Percentiles rank a stretch among this genome's conserved stretches.
These are phyloP conservation scores for Megalops atlanticus DNA, from an alignment of 2,113 vertebrate species.

Conservation along the genomic window DNA sequence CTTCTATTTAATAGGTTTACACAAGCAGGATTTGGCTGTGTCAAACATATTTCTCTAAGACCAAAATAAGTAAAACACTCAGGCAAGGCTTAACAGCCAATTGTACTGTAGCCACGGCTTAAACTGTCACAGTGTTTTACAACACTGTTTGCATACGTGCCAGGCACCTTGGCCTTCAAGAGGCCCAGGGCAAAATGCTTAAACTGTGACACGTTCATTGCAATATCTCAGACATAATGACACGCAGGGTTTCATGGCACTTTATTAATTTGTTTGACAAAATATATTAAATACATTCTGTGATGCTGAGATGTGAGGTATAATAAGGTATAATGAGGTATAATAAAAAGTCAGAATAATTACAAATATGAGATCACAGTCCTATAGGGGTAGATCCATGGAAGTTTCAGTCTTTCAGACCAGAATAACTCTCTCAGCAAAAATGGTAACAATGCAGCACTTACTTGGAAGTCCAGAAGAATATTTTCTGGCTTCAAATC, in stretches of 20 bases:
- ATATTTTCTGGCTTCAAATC: conserved; percentile 99
- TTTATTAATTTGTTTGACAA: not conserved
- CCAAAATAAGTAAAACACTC: not conserved
- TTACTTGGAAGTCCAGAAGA: conserved; percentile 93
- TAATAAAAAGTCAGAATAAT: not conserved
- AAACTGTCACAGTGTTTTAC: not conserved
- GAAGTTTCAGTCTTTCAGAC: too few species aligned
- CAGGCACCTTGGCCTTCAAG: not conserved
- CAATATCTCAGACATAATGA: not conserved
- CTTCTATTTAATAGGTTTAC: not conserved
- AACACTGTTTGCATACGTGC: not conserved
- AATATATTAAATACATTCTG: too few species aligned
- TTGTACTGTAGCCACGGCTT: not conserved
- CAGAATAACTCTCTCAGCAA: conserved; percentile 27
- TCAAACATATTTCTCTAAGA: not conserved
- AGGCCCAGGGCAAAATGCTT: conserved; percentile 41
- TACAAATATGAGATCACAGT: too few species aligned
- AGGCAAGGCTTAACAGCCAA: not conserved
- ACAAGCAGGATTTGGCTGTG: not conserved
- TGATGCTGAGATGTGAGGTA: too few species aligned
- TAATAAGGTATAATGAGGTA: too few species aligned
- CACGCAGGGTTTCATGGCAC: not conserved
- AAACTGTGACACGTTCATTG: not conserved
- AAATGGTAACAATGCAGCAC: conserved; percentile 45
- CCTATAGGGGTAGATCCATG: too few species aligned